Evolutionary conservation across 2,113 vertebrate genomes (phyloP), one percentile per base, ranked within the genome.

Genomic region (Antigone vipio): DNA sequence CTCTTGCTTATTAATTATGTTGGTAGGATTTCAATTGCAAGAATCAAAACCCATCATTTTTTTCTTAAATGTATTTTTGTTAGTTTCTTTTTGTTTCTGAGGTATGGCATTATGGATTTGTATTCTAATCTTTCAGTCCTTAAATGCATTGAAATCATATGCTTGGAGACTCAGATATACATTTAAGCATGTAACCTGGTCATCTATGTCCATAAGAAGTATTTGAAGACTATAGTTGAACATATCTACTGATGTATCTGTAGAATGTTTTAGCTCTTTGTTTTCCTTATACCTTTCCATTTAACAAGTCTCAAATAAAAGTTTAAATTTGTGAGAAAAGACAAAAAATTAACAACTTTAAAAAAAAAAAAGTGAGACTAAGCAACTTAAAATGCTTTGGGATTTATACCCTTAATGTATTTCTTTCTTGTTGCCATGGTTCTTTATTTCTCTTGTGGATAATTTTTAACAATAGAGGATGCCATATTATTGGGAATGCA

Each of bases 401-500:
- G 63, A 78, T 84, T 86, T 73, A 49, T 58, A 50, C 11, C 6
- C 19, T 40, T 44, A 67, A 63, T 52, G 12, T 9, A 55, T 88
- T 69, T 75, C 35, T 72, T 78, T 89, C 71, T 84, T 86, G 85
- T 81, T 96, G 47, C 40, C 34, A 74, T 78, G 42, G 71, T 94
- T 92, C 15, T 79, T 87, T 76, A 88, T 83, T 96, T 93, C 82
- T 94, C 75, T 86, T 49, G 52, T 78, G 85, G 34, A 56, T 68
- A 91, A 40, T 75, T 91, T 85, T 92, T 85, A 78, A 93, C 64
- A 88, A 83, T 56, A 81, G 30, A 80, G 11, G 17, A 89, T 78
- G 34, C 34, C 67, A 94, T 93, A 94, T 78, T 95, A 67, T 63
- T 64, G 4, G 16, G 60, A 91, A 91, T 20, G 4, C 2, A 86